A percentile compares a stretch with the other conserved stretches of the same genome.
Evolutionary conservation across 2,113 vertebrate species (phyloP).

Genomic region (Jacana jacana): DNA sequence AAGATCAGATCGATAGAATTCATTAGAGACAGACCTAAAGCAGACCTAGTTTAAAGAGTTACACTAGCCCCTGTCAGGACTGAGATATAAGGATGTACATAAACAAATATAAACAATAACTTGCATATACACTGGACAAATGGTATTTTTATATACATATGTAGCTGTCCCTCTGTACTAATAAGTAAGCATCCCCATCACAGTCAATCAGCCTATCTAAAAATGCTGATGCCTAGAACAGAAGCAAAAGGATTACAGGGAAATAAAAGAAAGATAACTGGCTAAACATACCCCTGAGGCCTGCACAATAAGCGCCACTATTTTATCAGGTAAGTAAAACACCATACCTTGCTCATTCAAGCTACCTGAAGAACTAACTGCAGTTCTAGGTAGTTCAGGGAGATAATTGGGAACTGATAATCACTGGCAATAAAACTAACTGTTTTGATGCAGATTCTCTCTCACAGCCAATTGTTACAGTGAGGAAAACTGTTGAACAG

Average conservation of each 20-base stretch:
- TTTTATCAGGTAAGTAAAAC: background rate
- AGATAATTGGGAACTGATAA: background rate
- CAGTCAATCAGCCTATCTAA: background rate
- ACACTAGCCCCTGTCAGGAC: background rate
- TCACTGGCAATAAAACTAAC: background rate
- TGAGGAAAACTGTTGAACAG: conserved; percentile 23
- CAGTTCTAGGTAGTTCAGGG: background rate
- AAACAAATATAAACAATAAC: background rate
- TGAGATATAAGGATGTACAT: background rate
- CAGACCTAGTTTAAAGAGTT: background rate
- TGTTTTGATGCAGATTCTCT: background rate
- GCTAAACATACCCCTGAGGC: background rate
- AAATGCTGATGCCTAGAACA: background rate
- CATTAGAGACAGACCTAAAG: background rate
- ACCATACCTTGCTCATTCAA: background rate
- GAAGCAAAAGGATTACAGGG: background rate
- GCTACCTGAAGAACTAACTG: background rate
- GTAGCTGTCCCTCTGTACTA: background rate
- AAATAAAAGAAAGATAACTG: background rate
- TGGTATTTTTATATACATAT: background rate
- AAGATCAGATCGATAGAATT: background rate
- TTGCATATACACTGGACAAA: background rate
- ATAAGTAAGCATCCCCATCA: background rate
- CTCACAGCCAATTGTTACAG: background rate
- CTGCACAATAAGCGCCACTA: background rate